Conservation (phyloP, 2,113 vertebrate genomes). For the Trachemys scripta region DNA sequence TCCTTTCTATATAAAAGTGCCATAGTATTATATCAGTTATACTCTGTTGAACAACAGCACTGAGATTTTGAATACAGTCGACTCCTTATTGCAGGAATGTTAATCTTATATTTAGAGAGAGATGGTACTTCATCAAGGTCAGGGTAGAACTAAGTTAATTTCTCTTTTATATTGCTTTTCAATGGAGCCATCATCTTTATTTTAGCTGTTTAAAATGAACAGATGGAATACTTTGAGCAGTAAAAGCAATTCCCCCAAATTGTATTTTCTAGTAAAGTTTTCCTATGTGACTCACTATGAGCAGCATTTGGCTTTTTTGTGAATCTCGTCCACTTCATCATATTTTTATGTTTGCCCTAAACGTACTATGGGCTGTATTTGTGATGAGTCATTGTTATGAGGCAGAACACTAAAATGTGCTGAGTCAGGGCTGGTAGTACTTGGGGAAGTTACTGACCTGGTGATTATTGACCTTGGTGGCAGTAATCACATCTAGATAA, state of each 20-base stretch:
- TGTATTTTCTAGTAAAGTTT: not conserved
- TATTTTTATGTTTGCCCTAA: not conserved
- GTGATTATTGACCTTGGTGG: not conserved
- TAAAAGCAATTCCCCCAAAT: not conserved
- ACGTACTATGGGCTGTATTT: not conserved
- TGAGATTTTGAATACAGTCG: not conserved
- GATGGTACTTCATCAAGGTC: not conserved
- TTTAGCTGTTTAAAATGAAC: not conserved
- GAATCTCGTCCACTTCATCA: not conserved
- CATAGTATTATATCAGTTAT: not conserved
- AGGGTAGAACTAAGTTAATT: not conserved
- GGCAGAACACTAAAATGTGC: not conserved
- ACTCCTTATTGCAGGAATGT: not conserved
- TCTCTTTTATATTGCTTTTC: not conserved
- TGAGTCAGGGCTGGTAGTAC: slow-evolving; percentile 6
- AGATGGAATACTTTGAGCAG: not conserved
- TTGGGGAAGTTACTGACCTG: not conserved
- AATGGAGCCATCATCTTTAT: not conserved
- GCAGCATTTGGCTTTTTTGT: not conserved
- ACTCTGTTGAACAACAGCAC: not conserved
- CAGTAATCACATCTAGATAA: not conserved
- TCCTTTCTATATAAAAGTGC: not conserved
- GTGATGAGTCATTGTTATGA: slow-evolving; percentile 35
- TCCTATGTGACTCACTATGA: not conserved
- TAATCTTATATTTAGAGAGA: not conserved